Percentiles rank a stretch among this genome's conserved stretches.
Conservation (phyloP, 1,140 invertebrate genomes). For the Drosophila pachea region DNA sequence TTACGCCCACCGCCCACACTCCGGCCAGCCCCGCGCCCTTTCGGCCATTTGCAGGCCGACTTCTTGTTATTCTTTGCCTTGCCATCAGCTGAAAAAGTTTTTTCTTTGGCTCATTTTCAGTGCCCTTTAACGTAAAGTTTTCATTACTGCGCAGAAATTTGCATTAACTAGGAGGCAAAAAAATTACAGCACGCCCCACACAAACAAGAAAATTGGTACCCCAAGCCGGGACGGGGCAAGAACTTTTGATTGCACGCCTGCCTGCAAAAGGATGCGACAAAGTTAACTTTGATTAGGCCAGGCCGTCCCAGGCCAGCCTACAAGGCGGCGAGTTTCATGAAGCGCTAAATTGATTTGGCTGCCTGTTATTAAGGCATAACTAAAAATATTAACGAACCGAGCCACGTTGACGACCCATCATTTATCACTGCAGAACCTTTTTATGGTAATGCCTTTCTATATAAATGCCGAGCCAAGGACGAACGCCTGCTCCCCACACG, state of each 20-base stretch:
- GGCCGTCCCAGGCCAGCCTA: background rate
- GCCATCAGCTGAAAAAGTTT: slow-evolving; percentile 52
- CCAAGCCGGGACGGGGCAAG: background rate
- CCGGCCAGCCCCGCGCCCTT: background rate
- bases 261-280: slow-evolving; percentile 22
- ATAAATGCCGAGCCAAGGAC: slow-evolving; percentile 50
- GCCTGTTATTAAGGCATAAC: slow-evolving; percentile 70
- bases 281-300: slow-evolving; percentile 45
- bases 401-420: slow-evolving; percentile 61
- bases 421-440: slow-evolving; percentile 65
- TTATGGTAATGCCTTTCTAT: slow-evolving; percentile 61
- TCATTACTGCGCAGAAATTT: slow-evolving; percentile 40
- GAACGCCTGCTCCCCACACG: background rate
- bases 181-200: no score
- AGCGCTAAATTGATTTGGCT: slow-evolving; percentile 72
- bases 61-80: slow-evolving; percentile 31
- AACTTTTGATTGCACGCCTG: slow-evolving; percentile 54
- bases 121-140: slow-evolving; percentile 68
- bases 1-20: slow-evolving; percentile 41
- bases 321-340: slow-evolving; percentile 46
- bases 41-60: background rate
- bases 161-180: slow-evolving; percentile 15
- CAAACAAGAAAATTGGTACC: slow-evolving; percentile 3
- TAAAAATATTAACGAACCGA: slow-evolving; percentile 71
- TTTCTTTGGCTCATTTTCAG: slow-evolving; percentile 50